Evolutionary conservation across 37 sponge, comb jelly and placozoan species (phyloP).

Genomic region (Trichoplax adhaerens): DNA sequence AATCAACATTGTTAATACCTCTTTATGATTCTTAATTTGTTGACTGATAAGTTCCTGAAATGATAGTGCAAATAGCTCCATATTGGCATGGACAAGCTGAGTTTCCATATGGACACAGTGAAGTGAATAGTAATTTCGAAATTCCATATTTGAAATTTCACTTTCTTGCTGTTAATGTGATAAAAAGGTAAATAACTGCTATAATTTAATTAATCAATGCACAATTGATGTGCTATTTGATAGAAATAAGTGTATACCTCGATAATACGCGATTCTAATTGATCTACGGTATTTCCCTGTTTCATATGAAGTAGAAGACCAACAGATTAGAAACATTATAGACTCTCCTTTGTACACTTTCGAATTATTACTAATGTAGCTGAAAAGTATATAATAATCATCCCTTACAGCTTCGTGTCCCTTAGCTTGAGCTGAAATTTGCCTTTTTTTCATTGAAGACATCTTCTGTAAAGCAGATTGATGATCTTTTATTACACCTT

Average conservation of each 20-base stretch:
- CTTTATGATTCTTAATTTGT: conserved; percentile 34
- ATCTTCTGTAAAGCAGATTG: conserved; percentile 56
- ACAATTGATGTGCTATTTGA: no score
- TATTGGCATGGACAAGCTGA: conserved; percentile 56
- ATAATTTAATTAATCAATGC: no score
- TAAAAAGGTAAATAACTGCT: no score
- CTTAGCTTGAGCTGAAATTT: conserved; percentile 22
- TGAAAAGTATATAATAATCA: neutral
- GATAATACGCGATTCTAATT: no score
- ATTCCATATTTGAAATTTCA: conserved; percentile 19
- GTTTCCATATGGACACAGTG: conserved; percentile 61
- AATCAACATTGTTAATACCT: conserved; percentile 17
- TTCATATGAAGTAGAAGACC: neutral
- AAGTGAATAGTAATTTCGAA: conserved; percentile 54
- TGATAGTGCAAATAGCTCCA: conserved; percentile 28
- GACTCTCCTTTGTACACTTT: conserved; percentile 15
- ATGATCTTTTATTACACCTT: conserved; percentile 36
- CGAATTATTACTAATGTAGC: conserved; percentile 14
- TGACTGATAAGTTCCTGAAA: conserved; percentile 22
- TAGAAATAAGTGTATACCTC: no score
- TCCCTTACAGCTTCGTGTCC: conserved; percentile 20
- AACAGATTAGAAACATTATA: neutral
- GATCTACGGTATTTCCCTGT: no score
- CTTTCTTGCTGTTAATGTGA: neutral
- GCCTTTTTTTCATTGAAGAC: conserved; percentile 26